Evolutionary conservation across 2,113 vertebrate genomes (phyloP), one percentile per base, ranked within the genome.

Genomic region (Ptyas mucosa): DNA sequence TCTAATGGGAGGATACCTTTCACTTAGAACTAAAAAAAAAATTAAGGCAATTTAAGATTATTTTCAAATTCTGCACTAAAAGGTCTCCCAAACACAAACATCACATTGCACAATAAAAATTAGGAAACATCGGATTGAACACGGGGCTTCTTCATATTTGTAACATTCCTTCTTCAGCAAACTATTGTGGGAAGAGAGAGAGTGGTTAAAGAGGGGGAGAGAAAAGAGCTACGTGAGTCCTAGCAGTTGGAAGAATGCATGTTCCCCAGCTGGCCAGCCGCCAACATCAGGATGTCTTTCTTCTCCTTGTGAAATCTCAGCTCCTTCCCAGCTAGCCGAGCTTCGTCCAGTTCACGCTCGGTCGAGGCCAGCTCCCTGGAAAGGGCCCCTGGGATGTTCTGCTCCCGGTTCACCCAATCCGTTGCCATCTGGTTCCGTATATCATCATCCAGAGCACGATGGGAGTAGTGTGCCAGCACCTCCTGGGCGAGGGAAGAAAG

Each of bases 301-400:
- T 99, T 99, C 97, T 99, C 99, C 97, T 99, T 99, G 93, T 99
- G 98, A 97, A 99, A 99, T 1, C 99, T 98, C 51, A 99, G 98
- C 97, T 99, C 99, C 94, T 99, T 98, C 51, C 99, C 99, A 0
- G 99, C 99, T 96, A 99, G 98, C 69, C 99, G 97, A 3, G 99
- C 99, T 10, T 99, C 98, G 3, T 99, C 99, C 97, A 99, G 97
- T 94, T 99, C 98, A 2, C 98, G 97, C 96, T 99, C 99, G 0
- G 99, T 99, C 0, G 98, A 97, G 0, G 98, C 98, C 96, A 99
- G 94, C 97, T 99, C 99, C 87, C 98, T 96, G 46, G 97, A 97
- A 1, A 99, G 98, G 2, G 98, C 98, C 0, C 98, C 97, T 0
- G 99, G 98, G 9, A 98, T 91, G 46, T 92, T 97, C 97, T 99